These are phyloP conservation scores for Delichon dasypus DNA, from an alignment of 2,797 vertebrate genomes.

Conservation along the genomic window DNA sequence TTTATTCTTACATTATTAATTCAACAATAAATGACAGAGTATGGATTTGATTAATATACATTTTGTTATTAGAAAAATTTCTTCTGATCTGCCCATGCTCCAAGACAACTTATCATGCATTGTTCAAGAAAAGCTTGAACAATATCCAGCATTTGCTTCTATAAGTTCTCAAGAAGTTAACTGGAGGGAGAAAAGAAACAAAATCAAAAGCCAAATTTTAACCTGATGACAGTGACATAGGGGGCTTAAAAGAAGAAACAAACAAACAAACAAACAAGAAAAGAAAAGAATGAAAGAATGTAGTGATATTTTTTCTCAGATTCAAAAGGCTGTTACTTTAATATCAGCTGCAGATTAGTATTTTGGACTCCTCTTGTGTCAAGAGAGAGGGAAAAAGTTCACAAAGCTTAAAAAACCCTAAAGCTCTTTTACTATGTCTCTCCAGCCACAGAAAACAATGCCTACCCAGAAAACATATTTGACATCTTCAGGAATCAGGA, in stretches of 20 bases:
- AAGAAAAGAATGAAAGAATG: background rate
- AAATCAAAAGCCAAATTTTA: background rate
- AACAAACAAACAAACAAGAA: background rate
- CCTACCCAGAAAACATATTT: background rate
- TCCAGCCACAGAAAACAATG: slow-evolving; percentile 42
- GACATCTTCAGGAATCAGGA: background rate
- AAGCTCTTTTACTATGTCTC: background rate
- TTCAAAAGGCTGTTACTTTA: slow-evolving; percentile 36
- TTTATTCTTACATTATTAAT: slow-evolving; percentile 18
- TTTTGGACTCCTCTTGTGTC: slow-evolving; percentile 29
- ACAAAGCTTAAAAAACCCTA: slow-evolving; percentile 23
- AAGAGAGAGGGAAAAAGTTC: slow-evolving; percentile 45
- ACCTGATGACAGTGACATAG: background rate
- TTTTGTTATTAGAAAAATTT: background rate
- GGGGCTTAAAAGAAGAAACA: background rate
- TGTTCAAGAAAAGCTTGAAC: background rate
- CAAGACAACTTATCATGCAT: background rate
- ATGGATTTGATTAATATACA: background rate
- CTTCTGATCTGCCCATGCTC: background rate
- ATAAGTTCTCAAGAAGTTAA: background rate
- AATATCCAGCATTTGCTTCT: background rate
- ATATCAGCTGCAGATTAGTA: background rate
- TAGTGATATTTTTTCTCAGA: background rate
- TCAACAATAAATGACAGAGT: slow-evolving; percentile 1
- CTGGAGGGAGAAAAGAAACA: background rate